Conservation (phyloP, 2,113 vertebrate genomes). For the Ondatra zibethicus region DNA sequence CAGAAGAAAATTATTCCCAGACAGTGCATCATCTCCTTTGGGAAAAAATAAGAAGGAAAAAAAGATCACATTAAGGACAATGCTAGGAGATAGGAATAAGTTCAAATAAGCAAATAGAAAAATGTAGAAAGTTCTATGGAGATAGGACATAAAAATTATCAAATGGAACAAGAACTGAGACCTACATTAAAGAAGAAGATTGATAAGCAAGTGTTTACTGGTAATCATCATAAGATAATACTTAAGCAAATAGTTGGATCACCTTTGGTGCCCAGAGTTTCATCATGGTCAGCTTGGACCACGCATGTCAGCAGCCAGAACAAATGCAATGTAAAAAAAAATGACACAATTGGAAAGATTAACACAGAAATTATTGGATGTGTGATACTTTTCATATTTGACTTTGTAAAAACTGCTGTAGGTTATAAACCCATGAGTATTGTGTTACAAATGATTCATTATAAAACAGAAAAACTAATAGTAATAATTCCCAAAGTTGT, state of each 20-base stretch:
- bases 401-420: constrained; percentile 62
- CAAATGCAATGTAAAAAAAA: not conserved
- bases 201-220: not conserved
- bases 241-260: not conserved
- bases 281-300: not conserved
- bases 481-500: constrained; percentile 75
- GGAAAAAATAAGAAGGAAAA: not conserved
- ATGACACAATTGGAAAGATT: not conserved
- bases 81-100: not conserved
- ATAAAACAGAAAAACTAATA: constrained; percentile 80
- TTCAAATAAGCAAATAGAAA: not conserved
- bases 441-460: constrained; percentile 79
- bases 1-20: not conserved
- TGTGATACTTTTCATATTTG: constrained; percentile 36
- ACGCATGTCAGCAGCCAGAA: not conserved
- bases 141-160: not conserved
- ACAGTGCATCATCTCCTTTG: not conserved
- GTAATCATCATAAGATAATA: not conserved
- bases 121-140: not conserved
- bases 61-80: not conserved
- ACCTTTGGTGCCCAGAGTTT: not conserved
- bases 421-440: constrained; percentile 35
- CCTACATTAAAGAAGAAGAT: not conserved
- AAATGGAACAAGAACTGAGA: not conserved
- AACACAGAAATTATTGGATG: constrained; percentile 17